A percentile compares a stretch with the other conserved stretches of the same genome.
Evolutionary conservation across 2,888 invertebrate genomes (phyloP).

Genomic region (Spilarctia lutea): DNA sequence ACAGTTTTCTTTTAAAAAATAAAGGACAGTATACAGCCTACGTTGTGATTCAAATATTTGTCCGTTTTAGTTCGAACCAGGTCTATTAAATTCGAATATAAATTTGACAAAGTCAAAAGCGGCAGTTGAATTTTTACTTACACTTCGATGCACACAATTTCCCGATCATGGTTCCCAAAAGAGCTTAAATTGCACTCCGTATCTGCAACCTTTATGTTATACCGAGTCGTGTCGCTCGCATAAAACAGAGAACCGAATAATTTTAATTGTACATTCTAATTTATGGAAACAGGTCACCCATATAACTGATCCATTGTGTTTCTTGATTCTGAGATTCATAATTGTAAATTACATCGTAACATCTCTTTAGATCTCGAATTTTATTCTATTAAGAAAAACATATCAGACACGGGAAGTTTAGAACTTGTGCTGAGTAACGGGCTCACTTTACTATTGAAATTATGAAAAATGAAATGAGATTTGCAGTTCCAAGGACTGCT

Average conservation of each 20-base stretch:
- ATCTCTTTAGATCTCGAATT: background rate
- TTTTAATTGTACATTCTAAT: slow-evolving; percentile 38
- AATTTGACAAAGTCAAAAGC: slow-evolving; percentile 26
- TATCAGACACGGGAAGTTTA: slow-evolving; percentile 21
- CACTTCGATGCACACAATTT: slow-evolving; percentile 41
- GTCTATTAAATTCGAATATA: slow-evolving; percentile 35
- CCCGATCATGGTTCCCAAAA: slow-evolving; percentile 36
- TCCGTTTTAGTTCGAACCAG: slow-evolving; percentile 22
- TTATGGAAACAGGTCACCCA: slow-evolving; percentile 25
- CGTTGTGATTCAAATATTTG: slow-evolving; percentile 17
- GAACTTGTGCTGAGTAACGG: slow-evolving; percentile 30
- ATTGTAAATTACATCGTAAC: background rate
- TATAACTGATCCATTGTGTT: slow-evolving; percentile 6
- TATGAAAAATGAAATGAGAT: slow-evolving; percentile 40
- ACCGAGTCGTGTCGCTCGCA: slow-evolving; percentile 20
- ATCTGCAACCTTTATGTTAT: slow-evolving; percentile 22
- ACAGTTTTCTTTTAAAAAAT: too few relatives aligned
- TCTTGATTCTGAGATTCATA: slow-evolving; percentile 1
- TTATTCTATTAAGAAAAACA: slow-evolving; percentile 31
- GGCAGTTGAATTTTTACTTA: slow-evolving; percentile 33
- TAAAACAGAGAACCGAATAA: slow-evolving; percentile 28
- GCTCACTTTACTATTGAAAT: slow-evolving; percentile 35
- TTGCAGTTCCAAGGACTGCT: slow-evolving; percentile 37
- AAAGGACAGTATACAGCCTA: too few relatives aligned
- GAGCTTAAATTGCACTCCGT: slow-evolving; percentile 41